Percentiles rank a stretch among this genome's conserved stretches.
Conservation (phyloP, 2,888 invertebrate species). For the Pseudanteris insignis region DNA sequence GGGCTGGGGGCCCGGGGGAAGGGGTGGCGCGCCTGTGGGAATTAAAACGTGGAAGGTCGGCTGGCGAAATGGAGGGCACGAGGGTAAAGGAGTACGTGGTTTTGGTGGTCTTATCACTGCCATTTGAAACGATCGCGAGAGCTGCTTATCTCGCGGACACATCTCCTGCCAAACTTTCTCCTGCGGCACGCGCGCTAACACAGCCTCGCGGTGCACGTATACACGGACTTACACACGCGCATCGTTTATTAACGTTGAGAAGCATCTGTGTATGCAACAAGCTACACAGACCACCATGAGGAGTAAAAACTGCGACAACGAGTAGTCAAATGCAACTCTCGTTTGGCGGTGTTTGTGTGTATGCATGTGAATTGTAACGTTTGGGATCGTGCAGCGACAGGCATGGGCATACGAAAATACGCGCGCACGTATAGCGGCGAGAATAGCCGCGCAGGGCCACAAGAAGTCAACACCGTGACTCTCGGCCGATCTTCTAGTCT, state of each 20-base stretch:
- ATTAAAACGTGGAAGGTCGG: no score
- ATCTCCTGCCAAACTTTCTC: slow-evolving; percentile 66
- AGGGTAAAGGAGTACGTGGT: slow-evolving; percentile 26
- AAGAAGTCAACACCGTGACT: no score
- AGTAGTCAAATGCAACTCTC: not conserved
- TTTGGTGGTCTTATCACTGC: slow-evolving; percentile 62
- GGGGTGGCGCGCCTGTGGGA: no score
- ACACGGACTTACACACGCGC: not conserved
- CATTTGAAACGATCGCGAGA: slow-evolving; percentile 62
- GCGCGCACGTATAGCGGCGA: no score
- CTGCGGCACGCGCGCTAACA: slow-evolving; percentile 52
- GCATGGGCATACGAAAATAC: no score
- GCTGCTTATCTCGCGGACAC: slow-evolving; percentile 64
- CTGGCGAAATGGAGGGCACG: slow-evolving; percentile 10
- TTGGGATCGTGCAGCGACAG: not conserved
- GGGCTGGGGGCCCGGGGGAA: no score
- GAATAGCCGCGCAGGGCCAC: no score
- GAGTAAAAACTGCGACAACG: no score
- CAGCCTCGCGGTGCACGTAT: not conserved
- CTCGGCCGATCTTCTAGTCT: no score
- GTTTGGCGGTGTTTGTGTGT: not conserved
- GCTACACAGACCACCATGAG: no score
- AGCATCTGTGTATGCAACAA: no score
- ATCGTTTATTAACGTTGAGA: not conserved
- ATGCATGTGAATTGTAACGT: not conserved